These are phyloP conservation scores for Fringilla coelebs DNA, from an alignment of 2,797 vertebrate genomes.

Conservation along the genomic window DNA sequence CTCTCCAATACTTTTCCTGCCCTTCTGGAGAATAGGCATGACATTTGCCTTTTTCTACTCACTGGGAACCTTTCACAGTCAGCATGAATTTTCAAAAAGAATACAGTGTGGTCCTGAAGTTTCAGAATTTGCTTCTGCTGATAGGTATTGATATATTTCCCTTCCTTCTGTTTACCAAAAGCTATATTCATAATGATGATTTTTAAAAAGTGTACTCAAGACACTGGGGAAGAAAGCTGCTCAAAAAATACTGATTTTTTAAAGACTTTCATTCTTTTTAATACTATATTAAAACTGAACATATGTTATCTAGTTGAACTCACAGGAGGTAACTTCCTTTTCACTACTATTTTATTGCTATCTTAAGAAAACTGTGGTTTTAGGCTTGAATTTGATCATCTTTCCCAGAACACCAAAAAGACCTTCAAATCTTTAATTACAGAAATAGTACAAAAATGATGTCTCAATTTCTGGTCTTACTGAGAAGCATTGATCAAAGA, in stretches of 20 bases:
- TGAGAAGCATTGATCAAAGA: not conserved
- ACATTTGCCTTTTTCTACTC: not conserved
- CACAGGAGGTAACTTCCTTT: not conserved
- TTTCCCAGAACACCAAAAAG: not conserved
- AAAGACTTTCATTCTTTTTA: not conserved
- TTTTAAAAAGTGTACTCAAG: not conserved
- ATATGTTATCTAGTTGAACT: not conserved
- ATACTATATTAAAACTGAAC: not conserved
- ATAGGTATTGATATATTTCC: not conserved
- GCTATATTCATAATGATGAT: not conserved
- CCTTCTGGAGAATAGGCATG: not conserved
- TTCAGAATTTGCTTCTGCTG: not conserved
- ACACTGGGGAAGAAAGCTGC: not conserved
- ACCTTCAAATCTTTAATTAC: not conserved
- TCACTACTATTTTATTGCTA: not conserved
- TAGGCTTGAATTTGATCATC: not conserved
- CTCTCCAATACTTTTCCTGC: not conserved
- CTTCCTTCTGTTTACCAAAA: not conserved
- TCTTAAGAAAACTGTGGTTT: not conserved
- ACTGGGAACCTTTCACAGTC: not conserved
- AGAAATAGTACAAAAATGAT: not conserved
- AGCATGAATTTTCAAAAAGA: not conserved
- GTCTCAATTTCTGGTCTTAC: not conserved
- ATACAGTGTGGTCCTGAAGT: not conserved
- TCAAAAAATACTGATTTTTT: not conserved